A percentile compares a stretch with the other conserved stretches of the same genome.
Conservation (phyloP, 1,140 invertebrate genomes). For the Neodiprion lecontei region DNA sequence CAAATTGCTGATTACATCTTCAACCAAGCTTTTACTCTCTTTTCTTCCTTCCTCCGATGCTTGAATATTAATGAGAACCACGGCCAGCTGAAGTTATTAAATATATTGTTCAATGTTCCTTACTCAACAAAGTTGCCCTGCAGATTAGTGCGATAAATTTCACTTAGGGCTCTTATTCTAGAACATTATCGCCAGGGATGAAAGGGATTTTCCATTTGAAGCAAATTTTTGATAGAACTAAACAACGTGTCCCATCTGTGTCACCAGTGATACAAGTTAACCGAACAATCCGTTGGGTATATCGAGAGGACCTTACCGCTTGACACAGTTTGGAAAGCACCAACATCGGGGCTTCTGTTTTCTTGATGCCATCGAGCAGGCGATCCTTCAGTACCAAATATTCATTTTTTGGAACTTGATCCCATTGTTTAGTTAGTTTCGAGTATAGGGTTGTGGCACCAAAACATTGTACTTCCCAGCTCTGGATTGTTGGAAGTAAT, state of each 20-base stretch:
- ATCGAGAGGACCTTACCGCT: constrained; percentile 66
- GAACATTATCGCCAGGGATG: too few species aligned
- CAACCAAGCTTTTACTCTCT: constrained; percentile 42
- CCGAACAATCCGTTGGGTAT: too few species aligned
- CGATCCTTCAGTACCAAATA: constrained; percentile 77
- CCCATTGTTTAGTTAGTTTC: constrained; percentile 87
- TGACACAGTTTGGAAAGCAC: constrained; percentile 87
- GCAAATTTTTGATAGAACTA: too few species aligned
- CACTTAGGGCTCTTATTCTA: too few species aligned
- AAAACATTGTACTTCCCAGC: constrained; percentile 90
- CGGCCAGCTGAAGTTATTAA: constrained; percentile 47
- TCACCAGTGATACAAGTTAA: too few species aligned
- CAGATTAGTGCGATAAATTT: too few species aligned
- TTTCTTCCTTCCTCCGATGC: constrained; percentile 29
- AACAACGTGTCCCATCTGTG: too few species aligned
- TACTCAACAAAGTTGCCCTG: not conserved
- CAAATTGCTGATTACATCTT: constrained; percentile 49
- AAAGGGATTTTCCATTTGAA: too few species aligned
- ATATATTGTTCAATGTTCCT: constrained; percentile 9
- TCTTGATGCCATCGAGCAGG: constrained; percentile 77
- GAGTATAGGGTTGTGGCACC: constrained; percentile 87
- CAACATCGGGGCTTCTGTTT: constrained; percentile 78
- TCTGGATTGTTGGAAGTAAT: constrained; percentile 62
- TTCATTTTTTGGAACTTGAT: constrained; percentile 80
- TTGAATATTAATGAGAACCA: constrained; percentile 44